These are phyloP conservation scores for Plutomurus gul DNA, from an alignment of 1,140 invertebrate genomes.

Conservation along the genomic window DNA sequence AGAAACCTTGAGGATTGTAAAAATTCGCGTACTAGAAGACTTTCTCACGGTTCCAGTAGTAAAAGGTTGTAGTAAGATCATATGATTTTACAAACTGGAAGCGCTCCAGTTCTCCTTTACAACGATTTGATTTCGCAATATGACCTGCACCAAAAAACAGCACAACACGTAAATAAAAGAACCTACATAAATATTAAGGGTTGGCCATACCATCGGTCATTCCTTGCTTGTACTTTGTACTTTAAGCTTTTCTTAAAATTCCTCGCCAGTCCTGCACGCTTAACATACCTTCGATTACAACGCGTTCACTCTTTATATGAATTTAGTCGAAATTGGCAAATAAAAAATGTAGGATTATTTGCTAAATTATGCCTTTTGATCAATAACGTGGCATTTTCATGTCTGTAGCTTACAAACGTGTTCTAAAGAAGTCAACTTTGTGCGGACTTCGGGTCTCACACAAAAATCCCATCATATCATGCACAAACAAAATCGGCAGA, in stretches of 20 bases:
- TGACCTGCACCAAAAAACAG: background rate
- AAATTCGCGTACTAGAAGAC: background rate
- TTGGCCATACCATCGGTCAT: no score
- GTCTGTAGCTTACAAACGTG: no score
- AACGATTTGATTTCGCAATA: background rate
- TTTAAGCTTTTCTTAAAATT: no score
- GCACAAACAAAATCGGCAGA: background rate
- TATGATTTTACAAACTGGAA: background rate
- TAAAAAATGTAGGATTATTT: background rate
- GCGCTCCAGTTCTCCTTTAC: background rate
- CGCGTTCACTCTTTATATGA: no score
- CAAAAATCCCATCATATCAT: background rate
- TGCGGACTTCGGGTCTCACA: no score
- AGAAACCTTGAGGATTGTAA: background rate
- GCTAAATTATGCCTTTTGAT: background rate
- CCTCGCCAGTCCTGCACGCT: no score
- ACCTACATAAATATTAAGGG: no score
- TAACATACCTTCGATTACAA: no score
- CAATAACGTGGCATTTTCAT: no score
- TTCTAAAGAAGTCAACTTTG: no score
- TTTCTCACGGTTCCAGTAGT: slow-evolving; percentile 21
- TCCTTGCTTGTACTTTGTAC: no score
- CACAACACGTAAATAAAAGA: no score
- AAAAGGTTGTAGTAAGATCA: slow-evolving; percentile 14
- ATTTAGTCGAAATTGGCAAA: background rate